These are phyloP conservation scores for Gallinago solitaria DNA, from an alignment of 2,797 vertebrate species.

Conservation along the genomic window DNA sequence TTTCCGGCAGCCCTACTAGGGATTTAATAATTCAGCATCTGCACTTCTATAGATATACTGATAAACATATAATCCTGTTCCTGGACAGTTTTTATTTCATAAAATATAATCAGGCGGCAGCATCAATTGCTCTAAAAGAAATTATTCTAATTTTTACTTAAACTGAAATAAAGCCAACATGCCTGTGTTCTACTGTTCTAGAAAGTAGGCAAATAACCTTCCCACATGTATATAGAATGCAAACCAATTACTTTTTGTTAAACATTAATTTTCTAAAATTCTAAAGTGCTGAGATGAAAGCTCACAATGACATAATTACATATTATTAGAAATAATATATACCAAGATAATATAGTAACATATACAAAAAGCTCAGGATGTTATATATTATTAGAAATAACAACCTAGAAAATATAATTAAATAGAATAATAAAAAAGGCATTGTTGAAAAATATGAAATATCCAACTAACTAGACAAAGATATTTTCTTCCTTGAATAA, in stretches of 20 bases:
- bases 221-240: not conserved
- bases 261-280: not conserved
- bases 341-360: not conserved
- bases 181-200: not conserved
- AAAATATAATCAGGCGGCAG: not conserved
- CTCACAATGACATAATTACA: not conserved
- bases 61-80: not conserved
- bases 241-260: not conserved
- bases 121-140: not conserved
- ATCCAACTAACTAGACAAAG: not conserved
- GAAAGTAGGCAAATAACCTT: not conserved
- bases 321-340: not conserved
- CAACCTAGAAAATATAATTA: not conserved
- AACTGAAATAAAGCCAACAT: not conserved
- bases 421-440: not conserved
- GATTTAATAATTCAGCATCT: not conserved
- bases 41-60: not conserved
- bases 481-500: not conserved
- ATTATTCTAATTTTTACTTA: not conserved
- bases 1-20: not conserved
- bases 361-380: not conserved
- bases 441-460: not conserved
- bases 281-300: not conserved
- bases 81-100: not conserved
- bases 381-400: not conserved